Conservation (phyloP, 37 sponge, comb jelly and placozoan species). For the Petrosia ficiformis region DNA sequence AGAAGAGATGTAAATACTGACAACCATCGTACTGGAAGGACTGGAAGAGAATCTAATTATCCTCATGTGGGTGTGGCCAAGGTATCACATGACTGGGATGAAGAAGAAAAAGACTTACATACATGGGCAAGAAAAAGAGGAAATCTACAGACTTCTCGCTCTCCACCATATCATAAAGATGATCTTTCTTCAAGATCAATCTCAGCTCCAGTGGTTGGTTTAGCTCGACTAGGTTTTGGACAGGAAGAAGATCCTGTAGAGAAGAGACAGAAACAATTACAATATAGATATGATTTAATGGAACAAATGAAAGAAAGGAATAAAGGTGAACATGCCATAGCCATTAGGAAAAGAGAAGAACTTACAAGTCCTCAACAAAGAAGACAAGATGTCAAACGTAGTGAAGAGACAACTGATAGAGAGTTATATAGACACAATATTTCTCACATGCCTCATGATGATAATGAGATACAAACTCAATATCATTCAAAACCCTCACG, state of each 20-base stretch:
- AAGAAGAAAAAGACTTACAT: slow-evolving; percentile 49
- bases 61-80: background rate
- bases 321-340: background rate
- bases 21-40: too few relatives aligned
- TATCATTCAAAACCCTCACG: background rate
- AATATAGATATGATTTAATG: slow-evolving; percentile 62
- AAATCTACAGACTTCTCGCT: background rate
- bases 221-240: slow-evolving; percentile 12
- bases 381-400: background rate
- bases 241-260: slow-evolving; percentile 1
- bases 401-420: background rate
- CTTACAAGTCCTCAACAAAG: background rate
- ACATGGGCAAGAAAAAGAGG: slow-evolving; percentile 34
- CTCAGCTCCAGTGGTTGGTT: slow-evolving; percentile 36
- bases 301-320: slow-evolving; percentile 46
- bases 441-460: background rate
- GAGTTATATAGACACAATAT: background rate
- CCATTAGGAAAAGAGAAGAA: background rate
- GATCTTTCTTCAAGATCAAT: slow-evolving; percentile 26
- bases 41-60: background rate
- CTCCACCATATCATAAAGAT: background rate
- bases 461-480: background rate
- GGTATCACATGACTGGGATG: slow-evolving; percentile 21
- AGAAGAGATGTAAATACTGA: background rate
- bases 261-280: slow-evolving; percentile 32